phyloP scores from a whole-genome alignment of 2,113 vertebrate genomes.

The Nothoprocta perdicaria region DNA sequence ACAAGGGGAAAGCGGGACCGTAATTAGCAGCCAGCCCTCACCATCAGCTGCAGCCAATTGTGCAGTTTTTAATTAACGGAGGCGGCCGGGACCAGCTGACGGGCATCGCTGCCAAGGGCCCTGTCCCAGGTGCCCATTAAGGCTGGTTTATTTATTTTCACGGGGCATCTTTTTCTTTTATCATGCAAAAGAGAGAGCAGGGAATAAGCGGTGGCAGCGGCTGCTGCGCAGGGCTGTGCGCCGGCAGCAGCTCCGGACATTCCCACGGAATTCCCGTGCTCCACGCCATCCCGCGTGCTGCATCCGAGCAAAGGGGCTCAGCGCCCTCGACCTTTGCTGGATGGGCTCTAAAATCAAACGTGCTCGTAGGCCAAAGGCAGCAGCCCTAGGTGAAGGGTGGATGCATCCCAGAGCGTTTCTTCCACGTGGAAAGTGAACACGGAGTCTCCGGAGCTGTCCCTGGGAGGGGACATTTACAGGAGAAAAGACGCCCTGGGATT shows the following conservation, averaged over 20 bases:
- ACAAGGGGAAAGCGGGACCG: background rate
- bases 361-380: background rate
- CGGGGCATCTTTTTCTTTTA: background rate
- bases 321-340: background rate
- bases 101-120: background rate
- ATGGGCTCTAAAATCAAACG: too few relatives aligned
- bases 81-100: background rate
- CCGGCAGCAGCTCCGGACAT: background rate
- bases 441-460: too few relatives aligned
- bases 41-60: background rate
- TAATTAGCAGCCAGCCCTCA: background rate
- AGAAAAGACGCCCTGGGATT: background rate
- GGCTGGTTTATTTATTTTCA: background rate
- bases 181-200: background rate
- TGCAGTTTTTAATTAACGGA: background rate
- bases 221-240: background rate
- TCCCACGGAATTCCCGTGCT: background rate
- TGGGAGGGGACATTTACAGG: background rate
- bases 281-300: rapidly evolving
- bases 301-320: background rate
- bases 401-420: background rate
- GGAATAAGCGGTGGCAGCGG: background rate
- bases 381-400: background rate
- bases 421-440: rapidly evolving
- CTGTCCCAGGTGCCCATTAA: background rate